A percentile compares a stretch with the other conserved stretches of the same genome.
Conservation (phyloP, 2,797 vertebrate species). For the Tinamus major region DNA sequence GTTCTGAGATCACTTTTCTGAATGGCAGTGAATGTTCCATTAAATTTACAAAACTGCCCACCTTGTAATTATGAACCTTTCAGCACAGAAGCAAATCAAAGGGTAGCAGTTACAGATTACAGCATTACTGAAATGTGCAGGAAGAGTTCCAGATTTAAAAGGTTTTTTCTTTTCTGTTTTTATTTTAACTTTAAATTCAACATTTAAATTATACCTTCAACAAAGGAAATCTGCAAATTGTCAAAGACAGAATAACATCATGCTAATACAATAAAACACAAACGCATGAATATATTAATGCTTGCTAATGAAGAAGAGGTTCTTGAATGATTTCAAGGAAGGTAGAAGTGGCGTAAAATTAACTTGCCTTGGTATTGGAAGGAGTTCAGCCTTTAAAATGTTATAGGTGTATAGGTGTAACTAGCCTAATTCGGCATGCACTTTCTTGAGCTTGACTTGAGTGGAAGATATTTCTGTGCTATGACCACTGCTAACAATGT, state of each 20-base stretch:
- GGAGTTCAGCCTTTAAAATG: not conserved
- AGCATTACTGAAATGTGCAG: not conserved
- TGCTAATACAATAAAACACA: not conserved
- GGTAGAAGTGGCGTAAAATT: not conserved
- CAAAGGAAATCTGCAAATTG: not conserved
- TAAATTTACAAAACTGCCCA: not conserved
- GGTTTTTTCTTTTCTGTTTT: not conserved
- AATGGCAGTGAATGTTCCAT: not conserved
- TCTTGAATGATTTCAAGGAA: not conserved
- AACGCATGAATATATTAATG: not conserved
- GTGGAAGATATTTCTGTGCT: not conserved
- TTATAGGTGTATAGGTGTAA: not conserved
- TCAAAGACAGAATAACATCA: not conserved
- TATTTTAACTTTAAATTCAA: not conserved
- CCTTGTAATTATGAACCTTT: not conserved
- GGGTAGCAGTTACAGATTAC: not conserved
- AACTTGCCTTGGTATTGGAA: not conserved
- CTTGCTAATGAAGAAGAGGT: not conserved
- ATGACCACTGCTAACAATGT: not conserved
- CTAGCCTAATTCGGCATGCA: not conserved
- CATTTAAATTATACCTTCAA: not conserved
- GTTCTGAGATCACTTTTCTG: not conserved
- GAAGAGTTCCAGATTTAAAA: not conserved
- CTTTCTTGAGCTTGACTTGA: not conserved
- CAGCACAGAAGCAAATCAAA: not conserved